Conservation (phyloP, 2,113 vertebrate genomes). For the Meriones unguiculatus region DNA sequence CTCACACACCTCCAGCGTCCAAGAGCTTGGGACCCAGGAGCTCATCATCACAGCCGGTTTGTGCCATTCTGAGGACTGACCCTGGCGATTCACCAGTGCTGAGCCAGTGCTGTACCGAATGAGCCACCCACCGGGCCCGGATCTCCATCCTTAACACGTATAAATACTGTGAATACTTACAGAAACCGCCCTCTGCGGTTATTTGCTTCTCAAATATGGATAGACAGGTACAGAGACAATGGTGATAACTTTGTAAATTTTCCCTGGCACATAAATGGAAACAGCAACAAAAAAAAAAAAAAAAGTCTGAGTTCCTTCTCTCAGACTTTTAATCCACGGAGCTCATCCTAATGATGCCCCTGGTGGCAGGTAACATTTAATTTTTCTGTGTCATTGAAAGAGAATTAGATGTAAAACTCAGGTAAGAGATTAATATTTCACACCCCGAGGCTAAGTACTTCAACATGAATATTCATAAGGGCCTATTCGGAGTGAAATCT, state of each 20-base stretch:
- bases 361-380: conserved; percentile 76
- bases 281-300: conserved; percentile 14
- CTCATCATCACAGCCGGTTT: too few relatives aligned
- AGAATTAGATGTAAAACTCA: conserved; percentile 81
- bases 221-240: conserved; percentile 1
- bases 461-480: conserved; percentile 76
- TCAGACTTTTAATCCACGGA: conserved; percentile 46
- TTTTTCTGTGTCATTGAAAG: conserved; percentile 75
- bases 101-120: not conserved
- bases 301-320: not conserved
- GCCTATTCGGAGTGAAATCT: conserved; percentile 69
- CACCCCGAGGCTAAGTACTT: conserved; percentile 68
- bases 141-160: conserved; percentile 7
- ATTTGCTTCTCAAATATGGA: conserved; percentile 48
- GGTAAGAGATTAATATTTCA: conserved; percentile 74
- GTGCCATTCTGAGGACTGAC: not conserved
- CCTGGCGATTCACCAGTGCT: not conserved
- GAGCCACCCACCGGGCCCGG: not conserved
- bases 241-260: not conserved
- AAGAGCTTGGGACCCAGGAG: not conserved
- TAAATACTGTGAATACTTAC: not conserved
- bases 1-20: not conserved
- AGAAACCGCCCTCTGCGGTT: conserved; percentile 25
- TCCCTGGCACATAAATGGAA: accelerated
- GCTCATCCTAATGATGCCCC: conserved; percentile 69